phyloP scores from a whole-genome alignment of 2,888 invertebrate genomes.

The Ctena decussata region DNA sequence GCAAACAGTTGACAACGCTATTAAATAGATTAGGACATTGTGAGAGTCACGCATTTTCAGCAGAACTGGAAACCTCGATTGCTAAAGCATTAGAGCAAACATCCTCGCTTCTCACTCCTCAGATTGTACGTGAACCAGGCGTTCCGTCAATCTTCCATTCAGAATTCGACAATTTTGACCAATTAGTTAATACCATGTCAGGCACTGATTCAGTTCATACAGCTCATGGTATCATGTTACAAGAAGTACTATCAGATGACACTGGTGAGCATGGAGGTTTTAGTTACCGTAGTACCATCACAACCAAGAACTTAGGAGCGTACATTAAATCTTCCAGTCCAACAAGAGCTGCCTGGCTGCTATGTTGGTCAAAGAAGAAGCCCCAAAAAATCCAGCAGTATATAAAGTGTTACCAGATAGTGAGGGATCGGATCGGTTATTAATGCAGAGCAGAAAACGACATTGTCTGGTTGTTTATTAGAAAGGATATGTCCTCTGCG shows the following conservation, averaged over 20 bases:
- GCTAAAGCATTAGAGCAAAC: conserved; percentile 55
- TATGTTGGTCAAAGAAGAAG: conserved; percentile 49
- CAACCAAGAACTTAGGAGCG: conserved; percentile 11
- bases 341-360: conserved; percentile 41
- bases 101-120: conserved; percentile 56
- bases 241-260: conserved; percentile 47
- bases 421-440: conserved; percentile 13
- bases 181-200: conserved; percentile 58
- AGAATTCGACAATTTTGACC: conserved; percentile 73
- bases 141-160: conserved; percentile 65
- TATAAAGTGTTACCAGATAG: conserved; percentile 3
- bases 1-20: conserved; percentile 1
- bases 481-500: conserved; percentile 1
- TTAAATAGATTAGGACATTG: conserved; percentile 58
- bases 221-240: conserved; percentile 73
- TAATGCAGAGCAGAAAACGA: conserved; percentile 8
- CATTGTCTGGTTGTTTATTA: conserved; percentile 27
- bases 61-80: conserved; percentile 61
- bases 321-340: conserved; percentile 9
- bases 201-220: conserved; percentile 65
- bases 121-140: conserved; percentile 55
- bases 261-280: conserved; percentile 29
- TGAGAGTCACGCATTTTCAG: conserved; percentile 55
- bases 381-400: conserved; percentile 12
- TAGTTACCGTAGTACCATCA: conserved; percentile 11